These are phyloP conservation scores for Sigmodon hispidus DNA, from an alignment of 2,113 vertebrate genomes.

Conservation along the genomic window DNA sequence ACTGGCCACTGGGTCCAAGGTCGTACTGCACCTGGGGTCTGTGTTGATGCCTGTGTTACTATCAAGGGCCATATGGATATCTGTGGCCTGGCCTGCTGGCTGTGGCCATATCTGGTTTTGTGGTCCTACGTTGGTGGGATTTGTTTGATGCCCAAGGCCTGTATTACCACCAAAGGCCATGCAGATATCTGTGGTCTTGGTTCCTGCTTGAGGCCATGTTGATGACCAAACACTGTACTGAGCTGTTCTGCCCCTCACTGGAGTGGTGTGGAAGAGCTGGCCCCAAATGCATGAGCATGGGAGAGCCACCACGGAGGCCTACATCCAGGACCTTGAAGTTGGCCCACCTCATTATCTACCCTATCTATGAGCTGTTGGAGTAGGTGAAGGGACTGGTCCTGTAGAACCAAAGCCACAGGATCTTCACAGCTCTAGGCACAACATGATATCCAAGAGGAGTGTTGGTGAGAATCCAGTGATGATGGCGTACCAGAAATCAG, in stretches of 20 bases:
- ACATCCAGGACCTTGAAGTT: not conserved
- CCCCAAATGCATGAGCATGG: not conserved
- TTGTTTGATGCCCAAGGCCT: not conserved
- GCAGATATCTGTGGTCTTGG: not conserved
- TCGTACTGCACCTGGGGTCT: not conserved
- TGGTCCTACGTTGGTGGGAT: not conserved
- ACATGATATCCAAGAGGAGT: not conserved
- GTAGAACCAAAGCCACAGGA: not conserved
- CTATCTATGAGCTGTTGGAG: not conserved
- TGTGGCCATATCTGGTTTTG: not conserved
- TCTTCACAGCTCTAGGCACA: not conserved
- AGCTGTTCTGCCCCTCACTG: not conserved
- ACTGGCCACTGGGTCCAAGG: not conserved
- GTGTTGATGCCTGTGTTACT: not conserved
- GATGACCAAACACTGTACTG: not conserved
- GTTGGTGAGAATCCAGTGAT: not conserved
- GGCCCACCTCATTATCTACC: not conserved
- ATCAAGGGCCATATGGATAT: no score
- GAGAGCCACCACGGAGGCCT: not conserved
- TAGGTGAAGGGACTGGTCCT: not conserved
- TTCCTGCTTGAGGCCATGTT: not conserved
- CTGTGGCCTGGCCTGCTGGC: no score
- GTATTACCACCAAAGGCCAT: not conserved
- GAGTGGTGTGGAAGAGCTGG: not conserved
- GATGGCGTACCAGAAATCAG: not conserved